Evolutionary conservation across 2,797 vertebrate species (phyloP), one percentile per base, ranked within the genome.

Genomic region (Onychomys arenicola): DNA sequence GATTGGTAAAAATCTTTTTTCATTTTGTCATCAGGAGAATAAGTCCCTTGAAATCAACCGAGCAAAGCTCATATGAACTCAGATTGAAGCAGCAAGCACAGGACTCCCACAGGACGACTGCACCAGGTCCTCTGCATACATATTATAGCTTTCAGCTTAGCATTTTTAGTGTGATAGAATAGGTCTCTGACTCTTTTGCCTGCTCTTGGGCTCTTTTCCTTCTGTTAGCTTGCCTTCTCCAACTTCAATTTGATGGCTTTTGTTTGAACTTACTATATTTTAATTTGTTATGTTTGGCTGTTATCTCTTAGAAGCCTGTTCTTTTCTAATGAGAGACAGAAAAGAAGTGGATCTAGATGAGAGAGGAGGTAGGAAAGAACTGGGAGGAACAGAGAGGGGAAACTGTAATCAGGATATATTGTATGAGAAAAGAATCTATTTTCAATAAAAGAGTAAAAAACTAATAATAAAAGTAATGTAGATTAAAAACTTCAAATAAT

Each of bases 91-190:
- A 59, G 6, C 78, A 81, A 81, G n/a, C n/a, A 40, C n/a, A 40
- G n/a, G 19, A 2, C n/a, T 3, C n/a, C 8, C 2, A 8, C 0
- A 12, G 80, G 3, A 16, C 80, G 3, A 16, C 80, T 37, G 25
- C 23, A 61, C 34, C 80, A 82, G 55, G 52, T 5, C 80, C 23
- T 82, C 6, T 37, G 34, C 7, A 10, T 4, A 23, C 37, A n/a
- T 37, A 21, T 37, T 25, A 27, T 1, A 82, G 52, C 23, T 59
- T 21, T 65, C 37, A 23, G 59, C 12, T 23, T 43, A 43, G 59
- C 2, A 9, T 21, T 19, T 40, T 63, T 2, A 84, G 55, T 59
- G 80, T 27, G 80, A 82, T 19, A 27, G 23, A 63, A 1, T 11
- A 27, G 81, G 5, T 63, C 82, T 84, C 59, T 65, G 59, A 34